A percentile compares a stretch with the other conserved stretches of the same genome.
These are phyloP conservation scores for Acronicta psi DNA, from an alignment of 2,888 invertebrate species.

Conservation along the genomic window DNA sequence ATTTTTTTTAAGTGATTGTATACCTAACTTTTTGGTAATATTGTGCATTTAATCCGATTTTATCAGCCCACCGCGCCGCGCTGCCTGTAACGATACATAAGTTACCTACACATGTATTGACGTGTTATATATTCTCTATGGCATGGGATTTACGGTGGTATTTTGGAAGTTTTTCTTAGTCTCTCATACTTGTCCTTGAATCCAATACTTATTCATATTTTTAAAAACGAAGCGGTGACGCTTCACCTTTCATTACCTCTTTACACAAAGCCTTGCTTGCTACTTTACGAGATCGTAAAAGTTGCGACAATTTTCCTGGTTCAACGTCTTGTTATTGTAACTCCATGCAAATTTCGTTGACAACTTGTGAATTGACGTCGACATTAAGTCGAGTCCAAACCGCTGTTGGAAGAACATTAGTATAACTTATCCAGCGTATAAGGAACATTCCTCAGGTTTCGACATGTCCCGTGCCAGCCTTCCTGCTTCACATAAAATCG, in stretches of 20 bases:
- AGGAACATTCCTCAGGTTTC: constrained; percentile 50
- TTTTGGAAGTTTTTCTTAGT: background rate
- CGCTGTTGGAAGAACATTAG: constrained; percentile 23
- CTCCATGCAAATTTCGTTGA: constrained; percentile 45
- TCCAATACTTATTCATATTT: background rate
- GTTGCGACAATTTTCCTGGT: constrained; percentile 22
- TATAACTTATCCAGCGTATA: constrained; percentile 36
- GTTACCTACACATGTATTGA: too few species aligned
- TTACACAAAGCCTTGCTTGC: constrained; percentile 18
- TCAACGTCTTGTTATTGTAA: constrained; percentile 33
- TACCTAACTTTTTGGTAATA: background rate
- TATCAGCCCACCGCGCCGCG: too few species aligned
- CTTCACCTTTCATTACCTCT: constrained; percentile 13
- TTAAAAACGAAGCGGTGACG: constrained; percentile 9
- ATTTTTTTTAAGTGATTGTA: background rate
- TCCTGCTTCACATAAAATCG: constrained; percentile 73
- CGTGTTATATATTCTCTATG: too few species aligned
- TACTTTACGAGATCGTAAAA: constrained; percentile 39
- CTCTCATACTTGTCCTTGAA: background rate
- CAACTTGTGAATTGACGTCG: constrained; percentile 28
- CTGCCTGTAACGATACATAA: too few species aligned
- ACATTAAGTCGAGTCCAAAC: constrained; percentile 31
- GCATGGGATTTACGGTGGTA: too few species aligned
- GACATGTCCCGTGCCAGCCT: constrained; percentile 59
- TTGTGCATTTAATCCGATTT: too few species aligned